Evolutionary conservation across 2,888 invertebrate genomes (phyloP).

Genomic region (Nomada ferruginata): DNA sequence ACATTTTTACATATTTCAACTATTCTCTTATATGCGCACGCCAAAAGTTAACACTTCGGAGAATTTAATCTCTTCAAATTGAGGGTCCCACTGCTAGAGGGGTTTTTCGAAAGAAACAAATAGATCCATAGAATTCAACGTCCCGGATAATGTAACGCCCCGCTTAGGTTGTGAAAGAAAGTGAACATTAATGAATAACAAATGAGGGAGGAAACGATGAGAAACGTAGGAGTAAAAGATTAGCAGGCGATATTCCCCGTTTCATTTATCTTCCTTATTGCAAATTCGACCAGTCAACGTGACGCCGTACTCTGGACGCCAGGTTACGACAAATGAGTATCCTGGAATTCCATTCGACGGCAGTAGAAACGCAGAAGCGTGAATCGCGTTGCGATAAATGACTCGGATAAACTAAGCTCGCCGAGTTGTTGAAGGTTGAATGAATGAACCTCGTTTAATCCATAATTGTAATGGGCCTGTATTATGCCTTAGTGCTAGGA

Average conservation of each 20-base stretch:
- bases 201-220: constrained; percentile 62
- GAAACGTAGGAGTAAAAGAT: constrained; percentile 66
- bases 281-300: constrained; percentile 72
- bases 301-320: constrained; percentile 52
- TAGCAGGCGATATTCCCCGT: constrained; percentile 64
- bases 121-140: background rate
- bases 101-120: no score
- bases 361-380: constrained; percentile 34
- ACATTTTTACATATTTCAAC: no score
- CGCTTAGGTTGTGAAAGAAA: constrained; percentile 49
- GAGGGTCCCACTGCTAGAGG: no score
- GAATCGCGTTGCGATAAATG: constrained; percentile 62
- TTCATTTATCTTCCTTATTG: constrained; percentile 74
- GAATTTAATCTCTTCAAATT: background rate
- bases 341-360: constrained; percentile 68
- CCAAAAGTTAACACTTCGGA: no score
- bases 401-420: constrained; percentile 54
- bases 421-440: constrained; percentile 24
- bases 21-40: no score
- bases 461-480: constrained; percentile 1
- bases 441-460: background rate
- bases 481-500: background rate
- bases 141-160: background rate
- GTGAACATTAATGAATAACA: constrained; percentile 72
- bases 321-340: constrained; percentile 66